phyloP scores from a whole-genome alignment of 2,888 invertebrate genomes.

The Choreutis nemorana region DNA sequence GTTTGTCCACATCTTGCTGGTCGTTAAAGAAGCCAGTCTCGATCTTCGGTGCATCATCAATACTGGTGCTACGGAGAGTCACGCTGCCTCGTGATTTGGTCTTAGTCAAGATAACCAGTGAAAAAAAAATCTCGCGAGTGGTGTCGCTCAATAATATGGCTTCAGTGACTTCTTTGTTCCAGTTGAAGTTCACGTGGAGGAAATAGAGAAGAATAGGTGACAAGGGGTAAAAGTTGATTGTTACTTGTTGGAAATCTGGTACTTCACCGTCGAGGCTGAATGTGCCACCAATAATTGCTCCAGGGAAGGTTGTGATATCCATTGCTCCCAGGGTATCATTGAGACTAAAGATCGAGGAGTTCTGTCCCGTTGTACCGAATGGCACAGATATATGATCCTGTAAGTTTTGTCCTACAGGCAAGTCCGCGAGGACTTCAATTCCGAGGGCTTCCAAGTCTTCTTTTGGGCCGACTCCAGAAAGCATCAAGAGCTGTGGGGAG shows the following conservation, averaged over 20 bases:
- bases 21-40: conserved; percentile 35
- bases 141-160: no score
- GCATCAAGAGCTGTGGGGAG: conserved; percentile 36
- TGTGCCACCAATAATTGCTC: no score
- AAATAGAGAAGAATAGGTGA: conserved; percentile 42
- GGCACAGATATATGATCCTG: conserved; percentile 43
- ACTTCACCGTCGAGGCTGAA: no score
- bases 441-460: conserved; percentile 23
- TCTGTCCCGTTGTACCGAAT: no score
- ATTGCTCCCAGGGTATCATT: no score
- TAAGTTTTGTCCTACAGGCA: conserved; percentile 43
- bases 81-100: conserved; percentile 41
- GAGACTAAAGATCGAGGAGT: no score
- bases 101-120: conserved; percentile 38
- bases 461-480: conserved; percentile 43
- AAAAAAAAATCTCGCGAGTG: conserved; percentile 27
- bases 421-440: conserved; percentile 25
- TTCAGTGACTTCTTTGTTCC: no score
- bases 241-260: no score
- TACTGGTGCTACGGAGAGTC: conserved; percentile 23
- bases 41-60: conserved; percentile 30
- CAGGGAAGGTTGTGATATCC: no score
- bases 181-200: conserved; percentile 32
- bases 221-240: no score
- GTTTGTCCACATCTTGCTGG: conserved; percentile 25